Base-by-base conservation (phyloP, 2,113 vertebrate genomes). In the Lota lota region DNA sequence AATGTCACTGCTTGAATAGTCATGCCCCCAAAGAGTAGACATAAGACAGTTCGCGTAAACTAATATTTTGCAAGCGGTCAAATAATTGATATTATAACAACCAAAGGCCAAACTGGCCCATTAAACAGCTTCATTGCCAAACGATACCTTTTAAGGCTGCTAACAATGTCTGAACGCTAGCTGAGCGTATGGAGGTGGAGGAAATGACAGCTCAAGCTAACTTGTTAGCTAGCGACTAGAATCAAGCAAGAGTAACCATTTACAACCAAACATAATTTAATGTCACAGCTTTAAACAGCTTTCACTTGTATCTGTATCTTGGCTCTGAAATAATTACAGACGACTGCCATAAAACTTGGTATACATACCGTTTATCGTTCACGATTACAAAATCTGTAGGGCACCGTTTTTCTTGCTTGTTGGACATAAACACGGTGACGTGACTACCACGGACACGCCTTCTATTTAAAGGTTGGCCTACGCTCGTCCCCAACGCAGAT, bases 381-480 rank as follows among this genome's bases (percentile, higher is more conserved):
- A 60, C 67, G 20, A 64, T 72, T 20, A 67, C 70, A 60, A 68
- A 60, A 15, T 57, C 69, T 58, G 70, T 24, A 0, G 0, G 1
- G 20, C 59, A 65, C 69, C 68, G 17, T 77, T 40, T 77, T 0
- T 70, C 53, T 61, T 18, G 40, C 70, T 28, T 10, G 66, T 20
- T 76, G 61, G 58, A 83, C 88, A 80, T 80, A 87, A 92, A 92
- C 88, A 91, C 66, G 15, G 22, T 64, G 4, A 66, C 88, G 89
- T 89, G 78, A 85, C 60, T 5, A 15, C 22, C 1, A 51, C 1
- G 20, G 59, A 70, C 79, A 83, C 84, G 82, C 84, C 83, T 72
- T 28, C 47, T 67, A 21, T 47, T 47, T 47, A 47, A 47, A 47
- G 40, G 12, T 47, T 14, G 40, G 40, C 40, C 40, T 47, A 1